Percentiles rank a stretch among this genome's conserved stretches.
These are phyloP conservation scores for Ecdyonurus torrentis DNA, from an alignment of 2,888 invertebrate genomes.

Conservation along the genomic window DNA sequence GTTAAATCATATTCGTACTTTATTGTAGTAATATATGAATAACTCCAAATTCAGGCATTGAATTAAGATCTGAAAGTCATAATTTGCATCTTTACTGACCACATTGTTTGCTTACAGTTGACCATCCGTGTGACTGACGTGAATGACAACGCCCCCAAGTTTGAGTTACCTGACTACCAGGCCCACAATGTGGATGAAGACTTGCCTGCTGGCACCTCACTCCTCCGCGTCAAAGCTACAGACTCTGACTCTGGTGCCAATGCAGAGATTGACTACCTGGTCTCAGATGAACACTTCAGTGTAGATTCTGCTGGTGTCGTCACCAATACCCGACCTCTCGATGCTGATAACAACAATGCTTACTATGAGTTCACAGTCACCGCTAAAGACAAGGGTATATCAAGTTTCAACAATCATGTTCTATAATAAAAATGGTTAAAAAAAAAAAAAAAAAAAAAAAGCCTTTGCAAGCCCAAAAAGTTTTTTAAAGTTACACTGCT, in stretches of 20 bases:
- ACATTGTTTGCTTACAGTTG: conserved; percentile 43
- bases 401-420: background rate
- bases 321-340: conserved; percentile 71
- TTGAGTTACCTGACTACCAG: conserved; percentile 91
- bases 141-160: conserved; percentile 95
- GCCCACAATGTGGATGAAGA: conserved; percentile 94
- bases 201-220: conserved; percentile 77
- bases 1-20: too few species aligned
- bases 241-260: conserved; percentile 91
- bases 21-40: too few species aligned
- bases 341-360: conserved; percentile 92
- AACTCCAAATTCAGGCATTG: too few species aligned
- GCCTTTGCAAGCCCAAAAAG: background rate
- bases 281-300: conserved; percentile 85
- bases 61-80: too few species aligned
- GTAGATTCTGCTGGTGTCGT: conserved; percentile 88
- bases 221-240: conserved; percentile 87
- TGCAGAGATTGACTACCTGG: conserved; percentile 84
- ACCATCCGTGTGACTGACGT: conserved; percentile 90
- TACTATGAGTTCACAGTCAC: conserved; percentile 91
- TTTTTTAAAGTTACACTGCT: too few species aligned
- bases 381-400: conserved; percentile 71
- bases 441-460: too few species aligned
- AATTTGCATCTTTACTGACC: too few species aligned
- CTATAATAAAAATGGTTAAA: too few species aligned